Base-by-base conservation (phyloP, 1,140 invertebrate genomes). In the Drosophila rufa region DNA sequence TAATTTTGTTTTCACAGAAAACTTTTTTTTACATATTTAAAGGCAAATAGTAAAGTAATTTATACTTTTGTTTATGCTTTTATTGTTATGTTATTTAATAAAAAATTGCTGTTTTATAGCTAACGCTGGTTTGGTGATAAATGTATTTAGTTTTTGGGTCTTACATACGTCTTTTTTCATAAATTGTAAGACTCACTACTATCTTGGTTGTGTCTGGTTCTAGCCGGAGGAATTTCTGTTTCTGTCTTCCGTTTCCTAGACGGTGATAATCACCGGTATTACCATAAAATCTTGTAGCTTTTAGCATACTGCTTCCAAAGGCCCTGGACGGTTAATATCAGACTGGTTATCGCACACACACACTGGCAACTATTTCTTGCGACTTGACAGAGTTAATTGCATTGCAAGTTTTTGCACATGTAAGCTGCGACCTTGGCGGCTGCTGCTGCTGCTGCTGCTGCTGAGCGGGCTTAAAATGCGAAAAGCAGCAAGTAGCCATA, bases 351-450 rank as follows among this genome's bases (percentile, higher is more conserved):
- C 47, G 36, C 33, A 19, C 33, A 30, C 19, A 56, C 55, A 40
- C 19, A 1, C 46, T 6, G 59, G 11, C 46, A 43, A 43, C 57
- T 40, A 56, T 40, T 55, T 56, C 53, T 55, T 55, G 15, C 33
- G 53, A 38, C 14, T 22, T 40, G 53, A 56, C 47, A 57, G 50
- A 47, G 57, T 83, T 83, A 80, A 83, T 83, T 83, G 80, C 80
- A 84, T 71, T 70, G 71, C 71, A 53, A 81, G 55, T 69, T 74
- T 68, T 66, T 80, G 75, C 70, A 82, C 69, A 74, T 62, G 75
- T 78, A 69, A 78, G 75, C 74, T 48, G 40, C 77, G 79, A 79
- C 82, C 83, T 87, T 85, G 83, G 38, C 46, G 69, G 74, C 67
- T 60, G 11, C 42, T 43, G 51, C 51, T 60, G 51, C 42, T 43